Base-by-base conservation (phyloP, 1,140 invertebrate genomes). In the Phortica variegata region DNA sequence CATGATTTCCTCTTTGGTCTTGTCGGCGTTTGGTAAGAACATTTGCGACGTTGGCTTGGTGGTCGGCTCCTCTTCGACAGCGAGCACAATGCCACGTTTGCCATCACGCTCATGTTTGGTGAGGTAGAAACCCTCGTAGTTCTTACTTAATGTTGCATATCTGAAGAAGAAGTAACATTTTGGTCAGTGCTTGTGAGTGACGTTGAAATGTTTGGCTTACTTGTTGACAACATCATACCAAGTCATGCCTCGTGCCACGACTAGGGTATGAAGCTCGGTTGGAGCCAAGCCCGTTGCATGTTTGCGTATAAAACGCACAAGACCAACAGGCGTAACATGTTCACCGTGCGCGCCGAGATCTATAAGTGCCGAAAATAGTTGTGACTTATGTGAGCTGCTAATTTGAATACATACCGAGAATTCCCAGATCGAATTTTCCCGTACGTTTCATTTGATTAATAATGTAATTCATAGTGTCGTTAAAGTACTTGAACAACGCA, bases 401-500 rank as follows among this genome's bases (percentile, higher is more conserved):
- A 9, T 18, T 38, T 6, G 17, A 12, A 2, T 16, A 60, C 55
- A 65, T 71, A 81, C 80, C 79, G 48, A 91, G 77, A 70, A 96
- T 95, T 48, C 91, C 93, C 72, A 93, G 81, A 78, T 95, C 92
- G 73, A 93, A 95, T 31, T 86, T 79, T 0, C 87, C 86, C 32
- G 77, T 80, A 40, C 83, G 84, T 58, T 91, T 91, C 0, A 91
- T 91, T 73, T 92, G 87, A 19, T 82, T 81, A 42, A 95, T 85
- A 43, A 95, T 89, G 0, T 89, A 87, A 16, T 86, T 84, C 21
- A 99, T 79, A 1, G 94, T 97, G 71, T 97, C 92, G 0, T 91
- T 93, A 73, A 99, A 99, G 77, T 98, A 99, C 61, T 93, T 89
- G 77, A 99, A 99, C 1, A 99, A 78, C 34, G 90, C 80, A 80